Evolutionary conservation across 2,888 invertebrate species (phyloP).

Genomic region (Syritta pipiens): DNA sequence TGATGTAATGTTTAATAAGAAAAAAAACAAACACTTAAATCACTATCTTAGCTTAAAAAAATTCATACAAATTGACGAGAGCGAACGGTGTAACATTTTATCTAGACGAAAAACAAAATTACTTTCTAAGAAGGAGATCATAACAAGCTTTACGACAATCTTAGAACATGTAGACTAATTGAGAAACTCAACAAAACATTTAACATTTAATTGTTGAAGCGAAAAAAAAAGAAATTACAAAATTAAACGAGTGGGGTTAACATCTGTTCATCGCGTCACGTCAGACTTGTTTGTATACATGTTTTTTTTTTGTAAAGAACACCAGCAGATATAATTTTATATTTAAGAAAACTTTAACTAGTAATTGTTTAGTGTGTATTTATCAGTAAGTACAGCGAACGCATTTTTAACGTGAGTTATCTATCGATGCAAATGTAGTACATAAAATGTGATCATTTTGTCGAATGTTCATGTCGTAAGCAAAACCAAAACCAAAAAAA

Average conservation of each 20-base stretch:
- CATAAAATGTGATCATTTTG: conserved; percentile 1
- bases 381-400: conserved; percentile 58
- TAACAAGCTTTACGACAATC: conserved; percentile 64
- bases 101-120: conserved; percentile 17
- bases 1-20: conserved; percentile 46
- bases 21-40: conserved; percentile 8
- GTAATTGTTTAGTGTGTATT: conserved; percentile 32
- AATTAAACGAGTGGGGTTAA: conserved; percentile 35
- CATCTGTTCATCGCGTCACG: conserved; percentile 49
- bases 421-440: conserved; percentile 1
- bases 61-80: conserved; percentile 20
- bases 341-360: conserved; percentile 32
- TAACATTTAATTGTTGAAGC: conserved; percentile 31
- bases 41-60: conserved; percentile 43
- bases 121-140: conserved; percentile 47
- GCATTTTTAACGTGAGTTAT: conserved; percentile 29
- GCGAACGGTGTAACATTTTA: conserved; percentile 22
- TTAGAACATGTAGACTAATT: conserved; percentile 50
- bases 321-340: conserved; percentile 39
- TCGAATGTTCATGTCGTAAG: conserved; percentile 42
- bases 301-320: conserved; percentile 29
- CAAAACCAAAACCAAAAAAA: conserved; percentile 25
- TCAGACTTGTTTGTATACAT: conserved; percentile 37
- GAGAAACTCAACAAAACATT: conserved; percentile 13
- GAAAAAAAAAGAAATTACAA: conserved; percentile 12